Conservation (phyloP, 2,797 vertebrate species). For the Phoebastria nigripes region DNA sequence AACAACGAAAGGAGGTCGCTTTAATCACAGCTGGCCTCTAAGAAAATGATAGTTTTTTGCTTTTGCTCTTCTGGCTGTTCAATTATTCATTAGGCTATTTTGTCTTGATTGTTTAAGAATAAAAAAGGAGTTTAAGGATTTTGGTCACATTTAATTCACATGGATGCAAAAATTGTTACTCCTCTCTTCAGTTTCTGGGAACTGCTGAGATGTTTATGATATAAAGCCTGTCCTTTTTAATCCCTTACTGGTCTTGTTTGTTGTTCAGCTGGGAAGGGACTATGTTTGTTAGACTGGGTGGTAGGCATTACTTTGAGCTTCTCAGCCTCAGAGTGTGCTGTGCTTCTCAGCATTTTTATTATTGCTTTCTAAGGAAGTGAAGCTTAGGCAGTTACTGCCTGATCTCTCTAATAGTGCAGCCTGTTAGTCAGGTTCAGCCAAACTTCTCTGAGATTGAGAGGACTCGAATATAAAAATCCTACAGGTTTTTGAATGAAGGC, state of each 20-base stretch:
- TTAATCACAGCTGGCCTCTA: conserved; percentile 25
- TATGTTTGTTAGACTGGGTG: background rate
- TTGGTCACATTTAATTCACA: background rate
- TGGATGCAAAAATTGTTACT: background rate
- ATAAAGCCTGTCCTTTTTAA: background rate
- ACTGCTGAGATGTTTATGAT: background rate
- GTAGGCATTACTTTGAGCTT: background rate
- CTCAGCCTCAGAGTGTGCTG: background rate
- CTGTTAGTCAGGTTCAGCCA: background rate
- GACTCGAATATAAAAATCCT: background rate
- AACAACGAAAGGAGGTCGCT: background rate
- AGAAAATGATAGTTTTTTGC: conserved; percentile 12
- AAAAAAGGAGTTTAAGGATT: background rate
- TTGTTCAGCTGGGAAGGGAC: background rate
- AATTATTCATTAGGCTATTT: conserved; percentile 4
- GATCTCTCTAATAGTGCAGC: background rate
- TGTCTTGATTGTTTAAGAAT: background rate
- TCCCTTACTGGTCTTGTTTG: background rate
- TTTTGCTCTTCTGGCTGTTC: conserved; percentile 6
- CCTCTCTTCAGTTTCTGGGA: background rate
- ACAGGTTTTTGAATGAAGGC: background rate
- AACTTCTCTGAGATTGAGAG: background rate
- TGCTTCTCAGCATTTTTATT: background rate
- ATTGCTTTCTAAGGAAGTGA: background rate
- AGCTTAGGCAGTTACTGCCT: background rate